A percentile compares a stretch with the other conserved stretches of the same genome.
phyloP scores from a whole-genome alignment of 2,113 vertebrate species.

The Progne subis region DNA sequence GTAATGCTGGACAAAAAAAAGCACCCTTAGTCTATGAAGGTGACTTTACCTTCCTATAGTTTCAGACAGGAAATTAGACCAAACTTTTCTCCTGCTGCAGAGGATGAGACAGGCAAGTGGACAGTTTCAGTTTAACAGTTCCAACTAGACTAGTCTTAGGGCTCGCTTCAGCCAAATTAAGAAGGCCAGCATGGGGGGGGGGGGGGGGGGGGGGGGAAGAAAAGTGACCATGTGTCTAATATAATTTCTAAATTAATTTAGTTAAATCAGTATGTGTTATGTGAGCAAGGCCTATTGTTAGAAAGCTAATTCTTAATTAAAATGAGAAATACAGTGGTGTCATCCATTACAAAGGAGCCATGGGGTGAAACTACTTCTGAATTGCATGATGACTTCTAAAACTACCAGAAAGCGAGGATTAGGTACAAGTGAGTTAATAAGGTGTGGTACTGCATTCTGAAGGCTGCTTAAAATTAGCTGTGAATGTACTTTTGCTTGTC shows the following conservation, averaged over 20 bases:
- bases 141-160: neutral
- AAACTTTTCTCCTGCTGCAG: neutral
- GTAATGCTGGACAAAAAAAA: neutral
- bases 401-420: slow-evolving; percentile 39
- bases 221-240: neutral
- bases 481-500: slow-evolving; percentile 29
- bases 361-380: slow-evolving; percentile 2
- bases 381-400: slow-evolving; percentile 35
- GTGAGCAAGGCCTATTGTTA: neutral
- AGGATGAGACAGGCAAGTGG: neutral
- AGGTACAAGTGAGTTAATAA: slow-evolving; percentile 31
- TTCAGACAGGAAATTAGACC: neutral
- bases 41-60: neutral
- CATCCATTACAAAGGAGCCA: neutral
- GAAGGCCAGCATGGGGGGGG: neutral
- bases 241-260: neutral
- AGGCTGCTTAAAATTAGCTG: slow-evolving; percentile 53
- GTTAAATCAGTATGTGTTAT: neutral
- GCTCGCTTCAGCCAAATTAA: neutral
- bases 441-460: slow-evolving; percentile 10
- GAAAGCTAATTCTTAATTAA: neutral
- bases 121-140: too few relatives aligned
- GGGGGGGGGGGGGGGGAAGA: neutral
- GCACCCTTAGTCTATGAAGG: neutral
- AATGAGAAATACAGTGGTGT: neutral